Base-by-base conservation (phyloP, 2,888 invertebrate genomes). In the Trissolcus japonicus region DNA sequence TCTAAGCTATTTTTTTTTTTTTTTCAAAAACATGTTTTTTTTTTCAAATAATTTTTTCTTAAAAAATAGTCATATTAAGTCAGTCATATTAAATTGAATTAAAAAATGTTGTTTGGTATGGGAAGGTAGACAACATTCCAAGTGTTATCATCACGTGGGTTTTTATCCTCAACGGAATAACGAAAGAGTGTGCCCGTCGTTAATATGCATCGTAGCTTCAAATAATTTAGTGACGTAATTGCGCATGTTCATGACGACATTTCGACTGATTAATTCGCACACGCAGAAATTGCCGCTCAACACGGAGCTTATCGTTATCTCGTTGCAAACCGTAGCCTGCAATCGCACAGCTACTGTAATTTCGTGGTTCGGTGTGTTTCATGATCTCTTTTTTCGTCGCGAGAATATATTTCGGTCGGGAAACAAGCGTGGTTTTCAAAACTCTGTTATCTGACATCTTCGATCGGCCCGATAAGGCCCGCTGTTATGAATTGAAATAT, bases 251-350 rank as follows among this genome's bases (percentile, higher is more conserved):
- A 75, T 67, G 74, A 69, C 74, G 78, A 68, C 69, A 63, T 66
- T 77, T 55, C 46, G 69, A 59, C 55, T 74, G 75, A 78, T 74
- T 69, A 74, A 71, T 71, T 68, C 54, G 29, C 75, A 40, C 66
- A 53, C 40, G 57, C 67, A 75, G 65, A 79, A 76, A 79, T 79
- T 76, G 62, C 71, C 71, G 62, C 50, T 55, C 78, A 60, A 76
- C 72, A 72, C 59, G 51, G 25, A 56, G 72, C 69, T 78, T 78
- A 78, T 78, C 78, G 78, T 72, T 78, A 80, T 80, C 80, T 80
- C 65, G 43, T 55, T 68, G 65, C 76, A 74, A 78, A 72, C 67
- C 74, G 35, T 74, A 60, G 74, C 66, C 72, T 57, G 75, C 66
- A 69, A 72, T 74, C 80, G 71, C 74, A 25, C 35, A 35, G 78